Percentiles rank a stretch among this genome's conserved stretches.
Conservation (phyloP, 2,113 vertebrate genomes). For the Morone saxatilis region DNA sequence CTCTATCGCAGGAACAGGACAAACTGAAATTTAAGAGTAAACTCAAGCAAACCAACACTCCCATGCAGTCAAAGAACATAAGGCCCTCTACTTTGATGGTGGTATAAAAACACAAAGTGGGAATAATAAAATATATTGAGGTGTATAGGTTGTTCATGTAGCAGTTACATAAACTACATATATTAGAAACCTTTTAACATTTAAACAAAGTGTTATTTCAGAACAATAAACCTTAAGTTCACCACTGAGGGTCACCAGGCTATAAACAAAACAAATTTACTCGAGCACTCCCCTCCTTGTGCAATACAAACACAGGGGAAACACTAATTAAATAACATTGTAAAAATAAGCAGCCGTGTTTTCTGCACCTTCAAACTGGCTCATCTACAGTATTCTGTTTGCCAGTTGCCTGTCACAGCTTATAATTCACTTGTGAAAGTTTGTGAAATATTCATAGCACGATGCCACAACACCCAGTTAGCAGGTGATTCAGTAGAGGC, state of each 20-base stretch:
- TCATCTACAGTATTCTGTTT: conserved; percentile 7
- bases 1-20: conserved; percentile 19
- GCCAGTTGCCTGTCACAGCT: conserved; percentile 7
- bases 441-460: conserved; percentile 14
- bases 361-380: conserved; percentile 9
- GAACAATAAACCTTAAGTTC: conserved; percentile 19
- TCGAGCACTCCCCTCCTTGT: neutral
- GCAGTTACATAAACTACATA: neutral
- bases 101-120: conserved; percentile 5
- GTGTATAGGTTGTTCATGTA: neutral
- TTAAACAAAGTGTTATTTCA: neutral
- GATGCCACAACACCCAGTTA: conserved; percentile 1
- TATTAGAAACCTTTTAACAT: conserved; percentile 10
- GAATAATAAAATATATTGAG: conserved; percentile 25
- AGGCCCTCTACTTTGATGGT: neutral
- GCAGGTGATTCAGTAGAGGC: conserved; percentile 6
- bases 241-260: neutral
- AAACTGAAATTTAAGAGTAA: conserved; percentile 8
- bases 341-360: neutral
- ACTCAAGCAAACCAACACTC: neutral
- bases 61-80: neutral
- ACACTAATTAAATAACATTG: conserved; percentile 6
- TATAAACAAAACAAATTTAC: conserved; percentile 23
- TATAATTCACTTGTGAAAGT: conserved; percentile 18
- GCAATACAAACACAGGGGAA: conserved; percentile 5